These are phyloP conservation scores for Eristalis pertinax DNA, from an alignment of 2,888 invertebrate genomes.

Conservation along the genomic window DNA sequence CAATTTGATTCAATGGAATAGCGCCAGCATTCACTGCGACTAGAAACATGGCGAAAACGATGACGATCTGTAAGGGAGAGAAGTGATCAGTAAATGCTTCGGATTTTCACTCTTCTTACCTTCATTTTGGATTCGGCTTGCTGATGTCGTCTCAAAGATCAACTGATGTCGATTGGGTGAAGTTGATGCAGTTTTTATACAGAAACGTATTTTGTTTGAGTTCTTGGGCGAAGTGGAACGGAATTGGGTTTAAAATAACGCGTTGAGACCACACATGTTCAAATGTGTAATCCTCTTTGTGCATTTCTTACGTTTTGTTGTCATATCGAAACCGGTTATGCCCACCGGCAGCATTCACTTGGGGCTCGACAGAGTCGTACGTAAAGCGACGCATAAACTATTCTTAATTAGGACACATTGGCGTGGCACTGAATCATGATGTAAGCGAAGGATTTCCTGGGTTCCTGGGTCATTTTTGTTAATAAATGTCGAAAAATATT, in stretches of 20 bases:
- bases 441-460: too few species aligned
- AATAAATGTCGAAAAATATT: too few species aligned
- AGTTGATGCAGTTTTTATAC: not conserved
- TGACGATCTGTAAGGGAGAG: not conserved
- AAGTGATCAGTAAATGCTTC: not conserved
- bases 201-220: not conserved
- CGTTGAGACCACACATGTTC: not conserved
- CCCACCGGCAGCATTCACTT: too few species aligned
- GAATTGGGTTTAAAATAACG: not conserved
- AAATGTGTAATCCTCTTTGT: too few species aligned
- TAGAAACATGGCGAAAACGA: slow-evolving; percentile 14
- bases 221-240: not conserved
- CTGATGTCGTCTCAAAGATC: not conserved
- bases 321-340: too few species aligned
- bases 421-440: too few species aligned
- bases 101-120: not conserved
- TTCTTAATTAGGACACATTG: not conserved
- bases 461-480: too few species aligned
- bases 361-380: too few species aligned
- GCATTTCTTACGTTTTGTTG: too few species aligned
- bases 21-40: slow-evolving; percentile 6
- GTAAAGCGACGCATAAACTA: not conserved
- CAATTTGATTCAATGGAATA: not conserved
- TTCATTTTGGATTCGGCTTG: not conserved
- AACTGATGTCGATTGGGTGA: not conserved